Percentiles rank a stretch among this genome's conserved stretches.
These are phyloP conservation scores for Cephonodes hylas DNA, from an alignment of 2,888 invertebrate genomes.

Conservation along the genomic window DNA sequence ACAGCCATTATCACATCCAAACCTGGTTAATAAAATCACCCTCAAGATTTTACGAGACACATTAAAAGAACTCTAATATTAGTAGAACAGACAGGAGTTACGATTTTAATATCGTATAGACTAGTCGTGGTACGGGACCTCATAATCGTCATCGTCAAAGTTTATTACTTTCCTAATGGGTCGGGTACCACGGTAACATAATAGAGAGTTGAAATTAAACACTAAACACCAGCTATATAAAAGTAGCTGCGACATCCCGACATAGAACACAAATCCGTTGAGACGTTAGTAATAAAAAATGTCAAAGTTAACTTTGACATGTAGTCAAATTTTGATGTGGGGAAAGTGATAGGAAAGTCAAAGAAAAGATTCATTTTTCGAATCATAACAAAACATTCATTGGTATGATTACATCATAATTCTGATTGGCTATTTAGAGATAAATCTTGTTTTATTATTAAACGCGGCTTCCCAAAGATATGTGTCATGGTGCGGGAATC, in stretches of 20 bases:
- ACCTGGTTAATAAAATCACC: not conserved
- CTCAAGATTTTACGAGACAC: not conserved
- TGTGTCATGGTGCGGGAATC: no score
- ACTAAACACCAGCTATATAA: slow-evolving; percentile 41
- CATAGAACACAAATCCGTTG: slow-evolving; percentile 16
- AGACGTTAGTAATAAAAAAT: slow-evolving; percentile 12
- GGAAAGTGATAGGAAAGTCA: not conserved
- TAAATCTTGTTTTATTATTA: no score
- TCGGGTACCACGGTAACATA: slow-evolving; percentile 34
- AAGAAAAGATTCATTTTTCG: no score
- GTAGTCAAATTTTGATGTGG: not conserved
- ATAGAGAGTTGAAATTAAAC: slow-evolving; percentile 43
- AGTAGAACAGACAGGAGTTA: not conserved
- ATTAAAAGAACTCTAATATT: not conserved
- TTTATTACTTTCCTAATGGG: slow-evolving; percentile 40
- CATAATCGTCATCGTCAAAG: slow-evolving; percentile 28
- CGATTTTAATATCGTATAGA: not conserved
- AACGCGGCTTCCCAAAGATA: no score
- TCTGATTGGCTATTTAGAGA: no score
- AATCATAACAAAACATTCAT: no score
- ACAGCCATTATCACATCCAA: not conserved
- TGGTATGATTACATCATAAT: no score
- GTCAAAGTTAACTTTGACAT: not conserved
- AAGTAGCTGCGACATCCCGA: slow-evolving; percentile 32
- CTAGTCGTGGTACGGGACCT: not conserved